phyloP scores from a whole-genome alignment of 1,140 invertebrate species.

The Eriocheir sinensis region DNA sequence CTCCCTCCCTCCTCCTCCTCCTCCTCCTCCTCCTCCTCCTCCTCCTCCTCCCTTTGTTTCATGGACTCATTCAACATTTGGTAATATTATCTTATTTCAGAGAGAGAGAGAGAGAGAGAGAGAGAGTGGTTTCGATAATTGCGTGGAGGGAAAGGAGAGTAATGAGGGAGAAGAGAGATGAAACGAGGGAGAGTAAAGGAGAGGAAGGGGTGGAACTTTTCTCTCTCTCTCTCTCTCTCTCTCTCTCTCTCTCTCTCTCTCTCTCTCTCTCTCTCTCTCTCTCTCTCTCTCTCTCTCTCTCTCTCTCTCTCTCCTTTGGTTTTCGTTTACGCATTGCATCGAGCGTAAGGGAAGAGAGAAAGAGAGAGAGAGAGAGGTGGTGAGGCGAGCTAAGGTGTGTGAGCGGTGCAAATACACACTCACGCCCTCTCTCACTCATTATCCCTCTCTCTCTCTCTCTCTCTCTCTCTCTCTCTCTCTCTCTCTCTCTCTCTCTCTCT shows the following conservation, averaged over 20 bases:
- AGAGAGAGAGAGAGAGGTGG: neutral
- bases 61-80: neutral
- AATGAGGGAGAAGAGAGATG: neutral
- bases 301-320: neutral
- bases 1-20: neutral
- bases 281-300: slow-evolving; percentile 9
- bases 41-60: neutral
- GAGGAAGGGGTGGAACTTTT: neutral
- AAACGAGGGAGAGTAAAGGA: slow-evolving; percentile 37
- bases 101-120: neutral
- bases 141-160: neutral
- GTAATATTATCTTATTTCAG: neutral
- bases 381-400: neutral
- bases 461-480: neutral
- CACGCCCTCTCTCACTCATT: neutral
- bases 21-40: neutral
- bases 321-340: too few species aligned
- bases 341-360: neutral
- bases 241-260: neutral
- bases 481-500: slow-evolving; percentile 43
- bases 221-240: too few species aligned
- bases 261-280: too few species aligned
- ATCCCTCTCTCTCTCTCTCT: slow-evolving; percentile 31
- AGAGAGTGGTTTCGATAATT: neutral
- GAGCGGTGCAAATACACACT: neutral